Base-by-base conservation (phyloP, 2,797 vertebrate species). In the Hippocampus kuda region DNA sequence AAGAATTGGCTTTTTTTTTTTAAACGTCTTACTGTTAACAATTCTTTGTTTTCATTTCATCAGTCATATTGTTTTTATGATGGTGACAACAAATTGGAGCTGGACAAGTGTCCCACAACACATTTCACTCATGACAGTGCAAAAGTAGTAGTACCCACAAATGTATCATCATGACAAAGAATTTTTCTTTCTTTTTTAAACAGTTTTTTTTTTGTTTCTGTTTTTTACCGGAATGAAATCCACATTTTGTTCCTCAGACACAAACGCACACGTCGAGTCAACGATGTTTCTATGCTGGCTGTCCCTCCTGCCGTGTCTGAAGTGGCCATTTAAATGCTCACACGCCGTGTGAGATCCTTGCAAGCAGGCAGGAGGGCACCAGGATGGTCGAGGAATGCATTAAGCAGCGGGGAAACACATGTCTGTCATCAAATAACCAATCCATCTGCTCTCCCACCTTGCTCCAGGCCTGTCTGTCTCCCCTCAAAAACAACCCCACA, bases 351-450 rank as follows among this genome's bases (percentile, higher is more conserved):
- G 73, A 78, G 77, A 81, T 80, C 72, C 75, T 74, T 41, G 3
- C 1, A 12, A 79, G 81, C 79, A 77, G 76, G 81, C 72, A 67
- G 81, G 83, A 77, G 78, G 78, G 74, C 80, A 73, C 66, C 44
- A 42, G 70, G 83, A 89, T 83, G 84, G 79, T 85, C 81, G 80
- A 89, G 81, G 83, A 88, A 86, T 61, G 83, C 82, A 87, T 88
- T 84, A 87, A 78, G 74, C 74, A 81, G 77, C 57, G 62, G 54
- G 71, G 79, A 88, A 87, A 87, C 88, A 89, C 86, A 84, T 87
- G 86, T 76, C 81, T 88, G 79, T 82, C 84, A 89, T 88, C 82
- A 86, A 80, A 84, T 77, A 80, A 77, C 78, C 79, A 78, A 70
- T 65, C 77, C 65, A 73, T 65, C 68, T 53, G 65, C 54, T 75